Conservation (phyloP, 2,113 vertebrate species). For the Chlamydotis undulata region DNA sequence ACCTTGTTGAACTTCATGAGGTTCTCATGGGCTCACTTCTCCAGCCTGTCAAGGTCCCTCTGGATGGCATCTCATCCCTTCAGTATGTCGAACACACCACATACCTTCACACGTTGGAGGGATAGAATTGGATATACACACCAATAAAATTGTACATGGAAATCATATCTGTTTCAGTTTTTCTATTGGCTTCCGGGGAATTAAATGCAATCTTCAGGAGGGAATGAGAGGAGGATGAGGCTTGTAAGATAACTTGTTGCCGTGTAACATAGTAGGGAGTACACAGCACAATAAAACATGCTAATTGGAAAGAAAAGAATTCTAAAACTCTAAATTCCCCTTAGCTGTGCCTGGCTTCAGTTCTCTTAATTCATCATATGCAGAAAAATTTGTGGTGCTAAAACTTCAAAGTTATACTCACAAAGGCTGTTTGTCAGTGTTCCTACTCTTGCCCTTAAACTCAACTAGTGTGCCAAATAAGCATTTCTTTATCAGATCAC, state of each 20-base stretch:
- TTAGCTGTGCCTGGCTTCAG: not conserved
- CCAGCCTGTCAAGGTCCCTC: too few relatives aligned
- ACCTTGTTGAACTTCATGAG: too few relatives aligned
- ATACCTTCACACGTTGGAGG: not conserved
- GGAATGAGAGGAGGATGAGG: not conserved
- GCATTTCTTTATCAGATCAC: not conserved
- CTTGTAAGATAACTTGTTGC: not conserved
- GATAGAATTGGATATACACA: not conserved
- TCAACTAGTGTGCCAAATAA: not conserved
- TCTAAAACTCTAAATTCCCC: not conserved
- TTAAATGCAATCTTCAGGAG: not conserved
- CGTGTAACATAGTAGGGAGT: not conserved
- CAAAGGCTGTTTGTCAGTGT: not conserved
- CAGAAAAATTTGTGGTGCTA: not conserved
- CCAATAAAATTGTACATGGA: not conserved
- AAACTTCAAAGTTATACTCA: not conserved
- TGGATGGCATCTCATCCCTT: too few relatives aligned
- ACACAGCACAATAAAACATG: not conserved
- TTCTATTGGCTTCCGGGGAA: not conserved
- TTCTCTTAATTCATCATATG: not conserved
- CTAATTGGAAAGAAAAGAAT: not conserved
- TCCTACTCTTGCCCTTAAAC: not conserved
- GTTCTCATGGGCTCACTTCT: too few relatives aligned
- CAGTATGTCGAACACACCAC: too few relatives aligned
- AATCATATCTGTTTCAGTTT: not conserved